Percentiles rank a stretch among this genome's conserved stretches.
Evolutionary conservation across 2,888 invertebrate species (phyloP).

Genomic region (Patella ulyssiponensis): DNA sequence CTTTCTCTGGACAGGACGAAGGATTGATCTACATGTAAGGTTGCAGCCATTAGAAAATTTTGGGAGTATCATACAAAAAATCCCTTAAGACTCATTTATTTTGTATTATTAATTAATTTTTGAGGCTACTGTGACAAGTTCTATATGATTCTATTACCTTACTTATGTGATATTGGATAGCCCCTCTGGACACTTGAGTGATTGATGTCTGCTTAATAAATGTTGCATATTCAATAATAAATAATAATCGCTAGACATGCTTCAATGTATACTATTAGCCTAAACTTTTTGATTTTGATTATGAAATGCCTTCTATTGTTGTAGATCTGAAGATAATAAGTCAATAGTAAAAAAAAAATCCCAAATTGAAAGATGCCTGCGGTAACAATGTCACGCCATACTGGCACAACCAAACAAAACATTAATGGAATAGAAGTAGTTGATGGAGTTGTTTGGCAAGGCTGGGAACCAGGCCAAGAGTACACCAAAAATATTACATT

Average conservation of each 20-base stretch:
- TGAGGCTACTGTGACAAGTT: too few species aligned
- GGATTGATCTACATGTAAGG: too few species aligned
- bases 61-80: too few species aligned
- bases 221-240: neutral
- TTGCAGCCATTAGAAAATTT: too few species aligned
- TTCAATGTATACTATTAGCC: neutral
- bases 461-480: constrained; percentile 71
- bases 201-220: too few species aligned
- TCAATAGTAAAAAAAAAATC: too few species aligned
- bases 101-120: too few species aligned
- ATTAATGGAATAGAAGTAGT: constrained; percentile 67
- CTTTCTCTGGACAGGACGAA: too few species aligned
- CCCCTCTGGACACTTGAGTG: too few species aligned
- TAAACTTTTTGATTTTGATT: neutral
- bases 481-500: constrained; percentile 69
- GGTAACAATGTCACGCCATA: constrained; percentile 15
- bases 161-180: too few species aligned
- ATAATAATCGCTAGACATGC: neutral
- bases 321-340: neutral
- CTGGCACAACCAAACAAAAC: constrained; percentile 37
- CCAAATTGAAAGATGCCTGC: constrained; percentile 21
- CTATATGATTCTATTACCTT: too few species aligned
- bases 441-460: constrained; percentile 64
- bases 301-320: neutral
- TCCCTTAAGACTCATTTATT: too few species aligned